These are phyloP conservation scores for Cotesia chilonis DNA, from an alignment of 1,140 invertebrate genomes.

Conservation along the genomic window DNA sequence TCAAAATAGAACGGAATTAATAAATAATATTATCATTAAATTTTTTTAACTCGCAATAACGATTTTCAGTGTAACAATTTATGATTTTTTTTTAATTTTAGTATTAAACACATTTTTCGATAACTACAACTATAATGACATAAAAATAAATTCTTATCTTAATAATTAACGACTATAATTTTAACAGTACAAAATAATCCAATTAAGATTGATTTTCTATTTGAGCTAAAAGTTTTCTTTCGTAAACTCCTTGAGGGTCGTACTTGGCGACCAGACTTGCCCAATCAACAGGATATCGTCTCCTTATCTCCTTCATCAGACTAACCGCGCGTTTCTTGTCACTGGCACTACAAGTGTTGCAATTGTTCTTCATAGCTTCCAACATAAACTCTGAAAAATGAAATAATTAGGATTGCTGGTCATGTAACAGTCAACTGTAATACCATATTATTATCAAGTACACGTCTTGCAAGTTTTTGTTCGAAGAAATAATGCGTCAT, in stretches of 20 bases:
- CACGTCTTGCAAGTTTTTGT: background rate
- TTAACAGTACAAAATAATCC: background rate
- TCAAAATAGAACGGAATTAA: background rate
- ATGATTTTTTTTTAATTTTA: too few relatives aligned
- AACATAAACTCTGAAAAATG: background rate
- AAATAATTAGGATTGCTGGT: background rate
- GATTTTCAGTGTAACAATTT: too few relatives aligned
- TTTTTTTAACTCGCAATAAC: background rate
- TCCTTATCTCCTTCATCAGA: conserved; percentile 56
- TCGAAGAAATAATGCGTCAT: background rate
- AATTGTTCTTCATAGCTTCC: conserved; percentile 43
- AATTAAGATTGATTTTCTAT: background rate
- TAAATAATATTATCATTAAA: background rate
- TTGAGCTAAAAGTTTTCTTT: conserved; percentile 35
- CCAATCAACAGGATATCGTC: conserved; percentile 57
- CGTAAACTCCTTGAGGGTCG: conserved; percentile 61
- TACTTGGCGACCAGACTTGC: conserved; percentile 57
- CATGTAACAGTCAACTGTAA: conserved; percentile 24
- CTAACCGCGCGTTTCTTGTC: conserved; percentile 59
- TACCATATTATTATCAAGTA: conserved; percentile 13
- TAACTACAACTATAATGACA: background rate
- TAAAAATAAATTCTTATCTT: background rate
- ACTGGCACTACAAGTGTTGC: conserved; percentile 60
- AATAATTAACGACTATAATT: conserved; percentile 6
- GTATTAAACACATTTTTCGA: background rate